phyloP scores from a whole-genome alignment of 2,888 invertebrate genomes.

The Drymonia ruficornis region DNA sequence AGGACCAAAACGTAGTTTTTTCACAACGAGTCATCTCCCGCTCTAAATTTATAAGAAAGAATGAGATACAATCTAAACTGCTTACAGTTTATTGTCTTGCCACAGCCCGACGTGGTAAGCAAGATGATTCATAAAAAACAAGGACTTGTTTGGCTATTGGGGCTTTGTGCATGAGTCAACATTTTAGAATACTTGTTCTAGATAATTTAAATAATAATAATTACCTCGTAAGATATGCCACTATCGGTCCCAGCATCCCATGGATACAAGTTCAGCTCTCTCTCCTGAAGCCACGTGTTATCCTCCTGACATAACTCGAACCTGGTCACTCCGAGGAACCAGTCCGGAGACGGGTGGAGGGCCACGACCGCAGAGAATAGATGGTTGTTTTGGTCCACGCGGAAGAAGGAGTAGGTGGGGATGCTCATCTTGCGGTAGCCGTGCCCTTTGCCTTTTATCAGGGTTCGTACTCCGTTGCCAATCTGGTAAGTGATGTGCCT shows the following conservation, averaged over 20 bases:
- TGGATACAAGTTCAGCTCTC: constrained; percentile 94
- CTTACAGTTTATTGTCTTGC: too few relatives aligned
- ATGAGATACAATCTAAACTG: too few relatives aligned
- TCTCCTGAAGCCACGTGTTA: constrained; percentile 94
- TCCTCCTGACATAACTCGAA: constrained; percentile 94
- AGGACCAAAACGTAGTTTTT: too few relatives aligned
- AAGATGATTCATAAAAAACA: background rate
- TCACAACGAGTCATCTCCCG: too few relatives aligned
- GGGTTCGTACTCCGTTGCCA: constrained; percentile 68
- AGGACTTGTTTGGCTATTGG: too few relatives aligned
- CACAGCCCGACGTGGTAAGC: too few relatives aligned
- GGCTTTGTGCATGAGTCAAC: too few relatives aligned
- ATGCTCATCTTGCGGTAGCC: constrained; percentile 67
- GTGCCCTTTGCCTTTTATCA: constrained; percentile 77
- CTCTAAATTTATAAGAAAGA: too few relatives aligned
- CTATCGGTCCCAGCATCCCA: constrained; percentile 98
- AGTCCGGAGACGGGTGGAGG: constrained; percentile 91
- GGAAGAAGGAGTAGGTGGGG: constrained; percentile 69
- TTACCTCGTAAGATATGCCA: constrained; percentile 95
- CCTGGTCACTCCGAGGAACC: constrained; percentile 97
- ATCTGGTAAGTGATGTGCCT: constrained; percentile 45
- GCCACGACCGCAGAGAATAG: constrained; percentile 64
- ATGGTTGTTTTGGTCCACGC: constrained; percentile 66
- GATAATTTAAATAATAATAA: too few relatives aligned
- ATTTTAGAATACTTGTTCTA: too few relatives aligned